Base-by-base conservation (phyloP, 2,113 vertebrate species). In the Phalacrocorax pelagicus region DNA sequence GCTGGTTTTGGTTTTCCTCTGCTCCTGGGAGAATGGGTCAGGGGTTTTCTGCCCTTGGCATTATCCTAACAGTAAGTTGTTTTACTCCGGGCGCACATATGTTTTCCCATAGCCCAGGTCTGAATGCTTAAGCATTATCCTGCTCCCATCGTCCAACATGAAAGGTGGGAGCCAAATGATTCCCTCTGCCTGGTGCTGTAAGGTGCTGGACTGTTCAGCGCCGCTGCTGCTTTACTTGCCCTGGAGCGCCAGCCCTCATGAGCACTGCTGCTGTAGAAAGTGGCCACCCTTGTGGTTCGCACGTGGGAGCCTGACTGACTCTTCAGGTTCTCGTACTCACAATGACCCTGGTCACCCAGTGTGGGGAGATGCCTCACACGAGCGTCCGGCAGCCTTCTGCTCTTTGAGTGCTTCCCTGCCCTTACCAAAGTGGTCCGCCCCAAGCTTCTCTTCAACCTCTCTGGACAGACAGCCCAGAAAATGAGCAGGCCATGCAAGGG, bases 331-430 rank as follows among this genome's bases (percentile, higher is more conserved):
- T 55, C 34, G 0, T 2, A 2, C 46, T 44, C 36, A 2, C 10
- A 1, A 1, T 0, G 4, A 40, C 63, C 22, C 44, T 11, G 10
- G 19, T 26, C 0, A 2, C 22, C 36, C 40, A 3, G 3, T 1
- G 10, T 9, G 30, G 69, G 44, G 14, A 7, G 8, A 15, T 77
- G 8, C 57, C 44, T 46, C 12, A 0, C 23, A 2, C 1, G 6
- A 32, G 34, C 44, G 2, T 14, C 7, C 66, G 26, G 32, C 16
- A 24, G 27, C 51, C 44, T 40, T 15, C 54, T 20, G n/a, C 59
- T 51, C 54, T n/a, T 26, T 15, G 6, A 49, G 23, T 3, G 14
- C 51, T 52, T 58, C 36, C 42, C 13, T n/a, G 49, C 3, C 0
- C 36, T 30, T 17, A 5, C 47, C 44, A 5, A 47, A 19, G 51